These are phyloP conservation scores for Aptenodytes patagonicus DNA, from an alignment of 2,113 vertebrate genomes.

Conservation along the genomic window DNA sequence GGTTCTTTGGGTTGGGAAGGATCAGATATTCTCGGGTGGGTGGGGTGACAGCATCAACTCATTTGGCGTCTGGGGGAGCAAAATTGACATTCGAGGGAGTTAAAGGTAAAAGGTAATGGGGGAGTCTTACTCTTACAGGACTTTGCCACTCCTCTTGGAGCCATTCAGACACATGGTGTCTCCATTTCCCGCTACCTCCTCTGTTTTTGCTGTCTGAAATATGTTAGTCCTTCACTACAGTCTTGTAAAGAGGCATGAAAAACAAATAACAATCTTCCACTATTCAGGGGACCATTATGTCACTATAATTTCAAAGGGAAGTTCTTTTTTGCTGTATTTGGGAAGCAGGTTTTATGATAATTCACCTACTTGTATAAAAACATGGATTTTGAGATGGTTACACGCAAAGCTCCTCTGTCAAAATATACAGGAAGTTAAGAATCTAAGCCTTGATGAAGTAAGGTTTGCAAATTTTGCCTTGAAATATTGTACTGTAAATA, in stretches of 20 bases:
- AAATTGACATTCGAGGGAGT: background rate
- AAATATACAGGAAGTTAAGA: background rate
- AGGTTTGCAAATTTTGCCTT: background rate
- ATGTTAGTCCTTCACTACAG: background rate
- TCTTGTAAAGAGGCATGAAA: background rate
- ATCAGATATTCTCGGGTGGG: accelerated
- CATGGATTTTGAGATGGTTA: background rate
- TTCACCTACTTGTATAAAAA: background rate
- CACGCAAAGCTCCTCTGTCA: background rate
- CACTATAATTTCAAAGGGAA: background rate
- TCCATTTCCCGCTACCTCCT: background rate
- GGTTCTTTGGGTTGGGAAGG: background rate
- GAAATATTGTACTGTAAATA: background rate
- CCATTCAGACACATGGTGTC: background rate
- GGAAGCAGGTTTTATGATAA: background rate
- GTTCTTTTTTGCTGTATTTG: background rate
- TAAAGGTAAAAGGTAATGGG: background rate
- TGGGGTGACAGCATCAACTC: background rate
- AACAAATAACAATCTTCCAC: background rate
- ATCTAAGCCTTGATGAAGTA: background rate
- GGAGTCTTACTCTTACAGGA: background rate
- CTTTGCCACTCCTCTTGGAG: background rate
- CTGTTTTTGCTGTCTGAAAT: background rate
- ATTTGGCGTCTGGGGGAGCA: background rate
- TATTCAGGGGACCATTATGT: background rate